Evolutionary conservation across 2,888 invertebrate species (phyloP).

Genomic region (Volucella inanis): DNA sequence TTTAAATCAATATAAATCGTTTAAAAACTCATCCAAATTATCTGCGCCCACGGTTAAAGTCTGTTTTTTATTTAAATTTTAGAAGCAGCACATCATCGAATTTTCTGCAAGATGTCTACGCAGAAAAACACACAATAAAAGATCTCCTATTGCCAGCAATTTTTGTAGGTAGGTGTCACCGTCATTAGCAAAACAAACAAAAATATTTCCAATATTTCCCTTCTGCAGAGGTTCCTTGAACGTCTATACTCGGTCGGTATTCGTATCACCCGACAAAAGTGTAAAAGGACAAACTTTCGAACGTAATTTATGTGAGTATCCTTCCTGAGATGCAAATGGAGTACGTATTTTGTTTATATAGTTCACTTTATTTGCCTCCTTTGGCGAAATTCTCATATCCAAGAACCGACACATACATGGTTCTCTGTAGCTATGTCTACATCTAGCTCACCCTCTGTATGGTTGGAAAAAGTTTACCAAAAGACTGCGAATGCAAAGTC

Average conservation of each 20-base stretch:
- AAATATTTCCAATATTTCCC: constrained; percentile 46
- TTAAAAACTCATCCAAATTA: no score
- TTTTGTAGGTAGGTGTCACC: constrained; percentile 4
- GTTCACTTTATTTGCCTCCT: constrained; percentile 56
- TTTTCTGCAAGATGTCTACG: background rate
- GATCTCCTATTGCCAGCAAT: background rate
- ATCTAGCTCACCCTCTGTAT: constrained; percentile 26
- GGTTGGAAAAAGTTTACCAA: constrained; percentile 33
- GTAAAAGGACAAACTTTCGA: constrained; percentile 65
- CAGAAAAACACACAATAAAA: background rate
- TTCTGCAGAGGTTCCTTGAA: constrained; percentile 20
- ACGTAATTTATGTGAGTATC: constrained; percentile 65
- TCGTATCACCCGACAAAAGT: no score
- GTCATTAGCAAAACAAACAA: constrained; percentile 59
- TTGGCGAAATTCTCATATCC: constrained; percentile 3
- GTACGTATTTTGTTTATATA: constrained; percentile 64
- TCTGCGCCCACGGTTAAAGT: no score
- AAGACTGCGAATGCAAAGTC: constrained; percentile 33
- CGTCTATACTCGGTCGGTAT: background rate
- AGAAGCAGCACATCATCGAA: no score
- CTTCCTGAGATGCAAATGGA: constrained; percentile 61
- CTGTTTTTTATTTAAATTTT: no score
- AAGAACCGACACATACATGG: background rate
- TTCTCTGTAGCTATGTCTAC: no score
- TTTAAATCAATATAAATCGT: no score